phyloP scores from a whole-genome alignment of 2,888 invertebrate species.

The Dasysyrphus tricinctus region DNA sequence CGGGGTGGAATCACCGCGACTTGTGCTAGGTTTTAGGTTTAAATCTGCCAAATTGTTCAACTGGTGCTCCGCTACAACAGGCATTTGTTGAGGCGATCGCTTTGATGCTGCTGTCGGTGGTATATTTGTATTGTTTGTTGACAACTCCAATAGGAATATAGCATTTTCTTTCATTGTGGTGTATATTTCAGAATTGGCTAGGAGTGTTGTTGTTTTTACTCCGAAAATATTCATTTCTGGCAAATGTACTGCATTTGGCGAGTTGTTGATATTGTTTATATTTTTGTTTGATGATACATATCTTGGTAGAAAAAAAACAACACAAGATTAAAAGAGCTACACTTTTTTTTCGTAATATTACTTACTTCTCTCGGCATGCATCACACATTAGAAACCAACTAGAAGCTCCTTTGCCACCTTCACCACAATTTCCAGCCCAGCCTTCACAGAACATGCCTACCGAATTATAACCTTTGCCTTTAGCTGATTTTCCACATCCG shows the following conservation, averaged over 20 bases:
- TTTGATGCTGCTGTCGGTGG: conserved; percentile 77
- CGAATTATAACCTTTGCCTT: conserved; percentile 96
- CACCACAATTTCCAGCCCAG: conserved; percentile 95
- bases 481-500: conserved; percentile 94
- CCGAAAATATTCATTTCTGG: conserved; percentile 83
- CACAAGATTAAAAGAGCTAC: not conserved
- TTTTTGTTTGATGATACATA: conserved; percentile 82
- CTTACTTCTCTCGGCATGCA: conserved; percentile 93
- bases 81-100: conserved; percentile 82
- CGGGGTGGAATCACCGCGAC: conserved; percentile 80
- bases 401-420: conserved; percentile 90
- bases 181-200: conserved; percentile 83
- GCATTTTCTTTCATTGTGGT: conserved; percentile 95
- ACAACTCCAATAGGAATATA: conserved; percentile 94
- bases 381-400: conserved; percentile 98
- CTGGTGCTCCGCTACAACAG: conserved; percentile 82
- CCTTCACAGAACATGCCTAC: conserved; percentile 94
- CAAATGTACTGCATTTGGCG: conserved; percentile 79
- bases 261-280: conserved; percentile 81
- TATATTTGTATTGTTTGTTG: conserved; percentile 85
- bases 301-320: conserved; percentile 63
- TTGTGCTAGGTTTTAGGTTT: conserved; percentile 82
- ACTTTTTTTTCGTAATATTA: conserved; percentile 83
- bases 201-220: conserved; percentile 81
- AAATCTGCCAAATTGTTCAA: conserved; percentile 80